phyloP scores from a whole-genome alignment of 2,113 vertebrate genomes.

The Dromiciops gliroides region DNA sequence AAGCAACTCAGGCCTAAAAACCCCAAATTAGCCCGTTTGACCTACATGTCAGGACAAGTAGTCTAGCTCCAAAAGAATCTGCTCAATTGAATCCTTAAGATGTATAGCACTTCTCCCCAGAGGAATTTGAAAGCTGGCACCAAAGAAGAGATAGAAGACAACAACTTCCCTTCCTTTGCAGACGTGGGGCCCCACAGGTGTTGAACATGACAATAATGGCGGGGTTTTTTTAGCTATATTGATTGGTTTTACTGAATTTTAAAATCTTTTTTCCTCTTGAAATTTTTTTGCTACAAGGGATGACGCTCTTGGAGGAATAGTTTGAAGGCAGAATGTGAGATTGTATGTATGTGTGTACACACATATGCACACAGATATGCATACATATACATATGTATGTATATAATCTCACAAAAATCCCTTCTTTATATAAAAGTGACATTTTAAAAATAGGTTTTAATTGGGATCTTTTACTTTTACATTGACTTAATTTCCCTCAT shows the following conservation, averaged over 20 bases:
- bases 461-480: background rate
- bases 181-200: background rate
- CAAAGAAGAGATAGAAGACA: background rate
- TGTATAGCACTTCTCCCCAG: background rate
- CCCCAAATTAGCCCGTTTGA: constrained; percentile 68
- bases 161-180: background rate
- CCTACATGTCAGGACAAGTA: constrained; percentile 44
- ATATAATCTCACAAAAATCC: background rate
- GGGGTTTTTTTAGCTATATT: background rate
- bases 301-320: background rate
- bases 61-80: background rate
- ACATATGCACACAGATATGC: background rate
- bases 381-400: background rate
- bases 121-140: background rate
- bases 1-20: constrained; percentile 32
- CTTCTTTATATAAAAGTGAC: background rate
- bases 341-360: background rate
- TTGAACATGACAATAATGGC: background rate
- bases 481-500: background rate
- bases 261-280: background rate
- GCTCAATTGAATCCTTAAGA: background rate
- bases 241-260: background rate
- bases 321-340: background rate
- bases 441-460: background rate
- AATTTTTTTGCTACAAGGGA: background rate